A percentile compares a stretch with the other conserved stretches of the same genome.
Evolutionary conservation across 1,140 invertebrate genomes (phyloP).

Genomic region (Melitaea cinxia): DNA sequence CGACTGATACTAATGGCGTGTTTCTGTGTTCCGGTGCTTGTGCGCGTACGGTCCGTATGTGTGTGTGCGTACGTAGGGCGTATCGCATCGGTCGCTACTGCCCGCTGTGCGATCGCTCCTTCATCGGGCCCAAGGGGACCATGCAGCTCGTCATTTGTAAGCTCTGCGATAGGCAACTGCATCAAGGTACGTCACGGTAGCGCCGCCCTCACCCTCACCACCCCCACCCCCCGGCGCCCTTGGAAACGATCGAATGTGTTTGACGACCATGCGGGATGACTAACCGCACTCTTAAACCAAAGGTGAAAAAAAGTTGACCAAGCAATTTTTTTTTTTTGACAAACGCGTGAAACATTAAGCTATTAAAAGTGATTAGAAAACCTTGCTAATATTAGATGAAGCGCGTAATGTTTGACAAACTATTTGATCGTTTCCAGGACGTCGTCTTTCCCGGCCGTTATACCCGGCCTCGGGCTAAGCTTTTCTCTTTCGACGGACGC

Average conservation of each 20-base stretch:
- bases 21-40: constrained; percentile 80
- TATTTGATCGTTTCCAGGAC: too few relatives aligned
- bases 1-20: constrained; percentile 72
- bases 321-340: too few relatives aligned
- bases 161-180: constrained; percentile 81
- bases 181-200: constrained; percentile 78
- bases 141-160: constrained; percentile 82
- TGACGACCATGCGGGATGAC: too few relatives aligned
- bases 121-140: constrained; percentile 81
- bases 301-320: too few relatives aligned
- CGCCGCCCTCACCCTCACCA: not conserved
- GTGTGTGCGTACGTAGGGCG: constrained; percentile 78
- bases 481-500: constrained; percentile 25
- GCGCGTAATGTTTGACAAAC: too few relatives aligned
- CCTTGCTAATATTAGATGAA: too few relatives aligned
- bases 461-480: constrained; percentile 8
- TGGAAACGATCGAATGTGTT: not conserved
- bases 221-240: not conserved
- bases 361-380: too few relatives aligned
- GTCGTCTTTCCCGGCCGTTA: too few relatives aligned
- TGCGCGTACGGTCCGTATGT: constrained; percentile 70
- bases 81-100: constrained; percentile 82
- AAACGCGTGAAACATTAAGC: too few relatives aligned
- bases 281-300: too few relatives aligned
- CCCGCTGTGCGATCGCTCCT: constrained; percentile 80